Percentiles rank a stretch among this genome's conserved stretches.
Evolutionary conservation across 2,888 invertebrate genomes (phyloP).

Genomic region (Hydrotaea cyrtoneurina): DNA sequence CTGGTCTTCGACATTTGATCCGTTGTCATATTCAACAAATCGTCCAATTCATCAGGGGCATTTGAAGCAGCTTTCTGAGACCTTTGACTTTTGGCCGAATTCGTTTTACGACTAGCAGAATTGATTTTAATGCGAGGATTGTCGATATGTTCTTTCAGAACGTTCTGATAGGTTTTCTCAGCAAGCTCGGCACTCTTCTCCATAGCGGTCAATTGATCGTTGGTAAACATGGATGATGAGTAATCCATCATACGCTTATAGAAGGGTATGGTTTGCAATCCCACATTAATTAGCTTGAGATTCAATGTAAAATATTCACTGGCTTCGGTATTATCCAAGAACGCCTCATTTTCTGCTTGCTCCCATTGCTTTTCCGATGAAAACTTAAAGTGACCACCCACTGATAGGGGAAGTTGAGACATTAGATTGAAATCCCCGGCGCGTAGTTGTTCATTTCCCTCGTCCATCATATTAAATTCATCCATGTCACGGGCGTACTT

Average conservation of each 20-base stretch:
- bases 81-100: slow-evolving; percentile 66
- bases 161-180: slow-evolving; percentile 75
- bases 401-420: slow-evolving; percentile 77
- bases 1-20: slow-evolving; percentile 67
- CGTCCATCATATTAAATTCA: slow-evolving; percentile 69
- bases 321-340: slow-evolving; percentile 75
- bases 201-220: slow-evolving; percentile 76
- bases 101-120: slow-evolving; percentile 64
- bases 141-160: slow-evolving; percentile 72
- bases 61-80: slow-evolving; percentile 30
- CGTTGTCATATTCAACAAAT: slow-evolving; percentile 75
- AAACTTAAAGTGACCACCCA: slow-evolving; percentile 80
- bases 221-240: slow-evolving; percentile 79
- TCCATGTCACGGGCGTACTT: slow-evolving; percentile 66
- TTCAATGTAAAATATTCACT: slow-evolving; percentile 81
- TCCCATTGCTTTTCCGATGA: slow-evolving; percentile 81
- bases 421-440: slow-evolving; percentile 80
- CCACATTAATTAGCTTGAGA: slow-evolving; percentile 78
- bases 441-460: slow-evolving; percentile 75
- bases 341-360: slow-evolving; percentile 72
- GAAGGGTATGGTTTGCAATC: slow-evolving; percentile 81
- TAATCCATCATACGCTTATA: slow-evolving; percentile 80
- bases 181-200: slow-evolving; percentile 75
- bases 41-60: slow-evolving; percentile 75
- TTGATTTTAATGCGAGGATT: slow-evolving; percentile 68